Evolutionary conservation across 2,888 invertebrate genomes (phyloP).

Genomic region (Lymantria monacha): DNA sequence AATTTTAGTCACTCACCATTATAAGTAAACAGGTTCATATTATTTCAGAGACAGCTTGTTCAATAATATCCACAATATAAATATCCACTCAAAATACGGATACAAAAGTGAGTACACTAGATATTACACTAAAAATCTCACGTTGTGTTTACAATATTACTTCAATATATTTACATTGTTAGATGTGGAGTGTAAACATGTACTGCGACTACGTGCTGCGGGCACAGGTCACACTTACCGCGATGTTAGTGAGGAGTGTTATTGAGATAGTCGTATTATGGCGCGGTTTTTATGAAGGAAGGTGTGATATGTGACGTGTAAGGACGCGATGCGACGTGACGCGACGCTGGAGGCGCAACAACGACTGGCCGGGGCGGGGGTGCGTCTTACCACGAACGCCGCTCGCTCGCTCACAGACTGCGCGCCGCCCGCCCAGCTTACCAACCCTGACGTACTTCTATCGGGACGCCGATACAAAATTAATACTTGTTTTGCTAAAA

Average conservation of each 20-base stretch:
- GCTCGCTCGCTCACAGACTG: conserved; percentile 50
- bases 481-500: conserved; percentile 82
- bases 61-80: conserved; percentile 45
- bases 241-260: conserved; percentile 30
- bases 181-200: conserved; percentile 16
- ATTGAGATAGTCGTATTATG: conserved; percentile 40
- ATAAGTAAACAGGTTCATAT: conserved; percentile 36
- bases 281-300: conserved; percentile 55
- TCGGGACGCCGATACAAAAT: conserved; percentile 72
- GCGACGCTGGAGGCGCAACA: conserved; percentile 56
- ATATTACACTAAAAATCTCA: conserved; percentile 50
- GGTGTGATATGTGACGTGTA: conserved; percentile 37
- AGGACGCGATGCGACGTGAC: conserved; percentile 47
- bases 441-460: conserved; percentile 23
- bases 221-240: conserved; percentile 25
- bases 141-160: conserved; percentile 47
- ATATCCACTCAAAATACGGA: conserved; percentile 55
- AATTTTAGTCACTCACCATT: conserved; percentile 36
- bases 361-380: conserved; percentile 71
- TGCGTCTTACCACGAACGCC: conserved; percentile 15
- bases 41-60: conserved; percentile 20
- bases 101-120: conserved; percentile 52
- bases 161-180: conserved; percentile 37
- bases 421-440: conserved; percentile 61
- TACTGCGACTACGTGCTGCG: conserved; percentile 19